Evolutionary conservation across 92 coral and sea anemone species (phyloP).

Genomic region (Bergia sp.): DNA sequence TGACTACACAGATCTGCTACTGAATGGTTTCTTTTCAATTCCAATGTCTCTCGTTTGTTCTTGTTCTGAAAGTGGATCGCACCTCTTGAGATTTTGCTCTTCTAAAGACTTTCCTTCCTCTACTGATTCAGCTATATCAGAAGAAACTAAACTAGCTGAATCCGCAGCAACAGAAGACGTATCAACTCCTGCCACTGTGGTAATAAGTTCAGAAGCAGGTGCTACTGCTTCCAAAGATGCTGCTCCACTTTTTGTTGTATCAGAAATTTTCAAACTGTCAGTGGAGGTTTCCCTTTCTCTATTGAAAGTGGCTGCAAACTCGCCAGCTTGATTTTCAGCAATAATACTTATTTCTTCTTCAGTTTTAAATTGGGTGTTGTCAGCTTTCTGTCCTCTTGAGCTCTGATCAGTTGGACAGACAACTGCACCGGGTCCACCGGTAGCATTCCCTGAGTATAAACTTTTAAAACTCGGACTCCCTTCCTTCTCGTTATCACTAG

Average conservation of each 20-base stretch:
- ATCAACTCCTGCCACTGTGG: not conserved
- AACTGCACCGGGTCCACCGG: not conserved
- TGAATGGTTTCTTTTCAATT: not conserved
- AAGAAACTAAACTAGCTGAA: not conserved
- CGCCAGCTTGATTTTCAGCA: not conserved
- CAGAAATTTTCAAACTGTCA: not conserved
- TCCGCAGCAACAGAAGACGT: not conserved
- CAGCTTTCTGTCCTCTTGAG: not conserved
- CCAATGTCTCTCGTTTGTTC: not conserved
- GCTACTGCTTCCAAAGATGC: not conserved
- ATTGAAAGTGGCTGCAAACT: not conserved
- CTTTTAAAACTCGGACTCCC: not conserved
- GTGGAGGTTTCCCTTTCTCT: not conserved
- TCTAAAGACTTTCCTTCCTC: not conserved
- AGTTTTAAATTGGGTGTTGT: not conserved
- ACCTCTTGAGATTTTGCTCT: not conserved
- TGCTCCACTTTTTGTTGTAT: not conserved
- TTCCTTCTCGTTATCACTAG: not conserved
- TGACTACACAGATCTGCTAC: slow-evolving; percentile 14
- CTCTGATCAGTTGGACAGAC: slow-evolving; percentile 1
- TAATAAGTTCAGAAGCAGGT: not conserved
- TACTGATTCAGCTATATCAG: not conserved
- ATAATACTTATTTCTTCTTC: not conserved
- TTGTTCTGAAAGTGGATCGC: not conserved
- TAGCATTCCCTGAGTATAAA: not conserved